Percentiles rank a stretch among this genome's conserved stretches.
phyloP scores from a whole-genome alignment of 2,888 invertebrate genomes.

The Eupithecia exiguata region DNA sequence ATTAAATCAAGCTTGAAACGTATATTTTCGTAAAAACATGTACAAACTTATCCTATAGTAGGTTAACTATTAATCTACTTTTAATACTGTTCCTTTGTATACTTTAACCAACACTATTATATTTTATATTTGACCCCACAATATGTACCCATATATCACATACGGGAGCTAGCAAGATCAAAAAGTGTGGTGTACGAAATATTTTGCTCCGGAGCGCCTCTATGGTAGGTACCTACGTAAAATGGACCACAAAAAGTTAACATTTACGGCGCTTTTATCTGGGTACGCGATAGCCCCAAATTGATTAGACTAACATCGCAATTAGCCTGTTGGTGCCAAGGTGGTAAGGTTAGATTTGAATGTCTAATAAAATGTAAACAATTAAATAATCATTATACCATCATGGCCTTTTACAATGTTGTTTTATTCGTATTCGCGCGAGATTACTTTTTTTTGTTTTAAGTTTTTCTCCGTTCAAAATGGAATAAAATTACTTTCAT shows the following conservation, averaged over 20 bases:
- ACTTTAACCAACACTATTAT: neutral
- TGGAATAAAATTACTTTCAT: no score
- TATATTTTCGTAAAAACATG: slow-evolving; percentile 27
- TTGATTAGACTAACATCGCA: neutral
- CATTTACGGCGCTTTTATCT: neutral
- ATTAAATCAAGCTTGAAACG: neutral
- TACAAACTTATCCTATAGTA: slow-evolving; percentile 21
- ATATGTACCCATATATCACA: neutral
- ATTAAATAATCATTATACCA: neutral
- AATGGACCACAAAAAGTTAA: neutral
- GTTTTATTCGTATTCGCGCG: no score
- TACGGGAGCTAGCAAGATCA: neutral
- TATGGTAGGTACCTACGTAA: neutral
- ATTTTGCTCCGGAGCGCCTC: neutral
- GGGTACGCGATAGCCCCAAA: neutral
- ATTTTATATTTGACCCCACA: neutral
- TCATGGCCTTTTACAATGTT: neutral
- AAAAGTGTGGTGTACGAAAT: neutral
- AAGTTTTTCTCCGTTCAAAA: no score
- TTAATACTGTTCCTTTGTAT: slow-evolving; percentile 27
- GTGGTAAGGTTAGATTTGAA: neutral
- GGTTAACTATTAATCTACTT: slow-evolving; percentile 16
- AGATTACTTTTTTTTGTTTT: no score
- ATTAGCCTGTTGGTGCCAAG: neutral
- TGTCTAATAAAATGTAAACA: neutral